phyloP scores from a whole-genome alignment of 1,140 invertebrate genomes.

The Brachionus plicatilis region DNA sequence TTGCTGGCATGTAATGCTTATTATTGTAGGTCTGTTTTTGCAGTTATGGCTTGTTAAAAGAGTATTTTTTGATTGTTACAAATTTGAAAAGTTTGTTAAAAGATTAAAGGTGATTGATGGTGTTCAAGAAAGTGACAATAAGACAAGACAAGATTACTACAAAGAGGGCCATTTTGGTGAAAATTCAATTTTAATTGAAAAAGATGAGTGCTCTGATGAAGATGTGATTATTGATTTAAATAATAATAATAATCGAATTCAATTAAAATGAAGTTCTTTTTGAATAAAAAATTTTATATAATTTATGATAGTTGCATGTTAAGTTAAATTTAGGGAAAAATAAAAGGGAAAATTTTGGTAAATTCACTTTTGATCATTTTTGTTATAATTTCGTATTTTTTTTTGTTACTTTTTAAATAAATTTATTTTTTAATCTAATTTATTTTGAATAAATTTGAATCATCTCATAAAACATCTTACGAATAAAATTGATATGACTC shows the following conservation, averaged over 20 bases:
- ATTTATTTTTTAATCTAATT: no score
- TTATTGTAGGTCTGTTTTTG: constrained; percentile 19
- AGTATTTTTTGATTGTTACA: background rate
- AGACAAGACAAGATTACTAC: background rate
- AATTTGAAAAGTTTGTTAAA: background rate
- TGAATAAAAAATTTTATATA: background rate
- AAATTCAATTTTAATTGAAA: constrained; percentile 3
- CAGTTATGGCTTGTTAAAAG: background rate
- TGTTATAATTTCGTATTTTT: no score
- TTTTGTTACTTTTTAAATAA: no score
- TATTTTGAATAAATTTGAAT: no score
- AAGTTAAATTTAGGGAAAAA: no score
- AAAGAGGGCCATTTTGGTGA: background rate
- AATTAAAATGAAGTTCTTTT: background rate
- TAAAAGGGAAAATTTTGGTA: no score
- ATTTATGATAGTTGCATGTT: no score
- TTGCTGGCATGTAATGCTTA: constrained; percentile 42
- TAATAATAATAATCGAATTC: constrained; percentile 1
- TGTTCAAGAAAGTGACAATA: background rate
- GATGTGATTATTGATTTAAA: constrained; percentile 1
- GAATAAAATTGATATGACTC: no score
- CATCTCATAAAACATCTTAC: no score
- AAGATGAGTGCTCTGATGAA: background rate
- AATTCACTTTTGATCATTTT: no score
- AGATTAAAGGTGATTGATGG: background rate